Percentiles rank a stretch among this genome's conserved stretches.
Conservation (phyloP, 1,140 invertebrate genomes). For the Sminthurides bifidus region DNA sequence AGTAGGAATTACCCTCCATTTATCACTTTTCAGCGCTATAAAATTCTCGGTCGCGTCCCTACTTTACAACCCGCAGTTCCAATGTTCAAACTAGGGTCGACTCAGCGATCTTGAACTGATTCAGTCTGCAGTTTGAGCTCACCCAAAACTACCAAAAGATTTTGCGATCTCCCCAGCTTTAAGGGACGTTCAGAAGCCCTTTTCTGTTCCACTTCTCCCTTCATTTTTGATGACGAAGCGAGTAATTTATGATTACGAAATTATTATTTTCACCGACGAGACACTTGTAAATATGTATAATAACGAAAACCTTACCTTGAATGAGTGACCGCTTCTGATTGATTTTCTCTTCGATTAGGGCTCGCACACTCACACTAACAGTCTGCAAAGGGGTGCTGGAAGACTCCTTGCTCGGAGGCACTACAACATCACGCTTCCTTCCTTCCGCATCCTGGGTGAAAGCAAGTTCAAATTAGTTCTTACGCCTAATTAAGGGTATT, state of each 20-base stretch:
- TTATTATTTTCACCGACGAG: neutral
- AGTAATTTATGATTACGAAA: neutral
- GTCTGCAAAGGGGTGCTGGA: constrained; percentile 69
- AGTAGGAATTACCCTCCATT: no score
- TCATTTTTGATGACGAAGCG: neutral
- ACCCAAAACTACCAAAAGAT: neutral
- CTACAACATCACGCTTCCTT: constrained; percentile 62
- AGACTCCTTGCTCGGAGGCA: constrained; percentile 47
- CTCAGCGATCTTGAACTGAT: no score
- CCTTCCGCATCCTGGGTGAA: constrained; percentile 62
- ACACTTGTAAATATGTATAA: no score
- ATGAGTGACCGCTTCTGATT: constrained; percentile 60
- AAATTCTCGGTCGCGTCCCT: no score
- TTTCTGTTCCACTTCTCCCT: neutral
- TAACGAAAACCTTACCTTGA: constrained; percentile 8
- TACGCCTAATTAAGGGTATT: neutral
- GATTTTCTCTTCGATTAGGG: constrained; percentile 81
- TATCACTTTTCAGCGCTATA: no score
- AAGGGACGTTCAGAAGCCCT: neutral
- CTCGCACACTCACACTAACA: constrained; percentile 70
- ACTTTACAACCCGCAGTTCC: no score
- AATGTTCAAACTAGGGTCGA: no score
- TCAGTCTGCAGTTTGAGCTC: no score
- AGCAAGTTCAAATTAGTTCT: neutral
- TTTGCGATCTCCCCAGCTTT: neutral